phyloP scores from a whole-genome alignment of 1,140 invertebrate species.

The Rhopalosiphum maidis region DNA sequence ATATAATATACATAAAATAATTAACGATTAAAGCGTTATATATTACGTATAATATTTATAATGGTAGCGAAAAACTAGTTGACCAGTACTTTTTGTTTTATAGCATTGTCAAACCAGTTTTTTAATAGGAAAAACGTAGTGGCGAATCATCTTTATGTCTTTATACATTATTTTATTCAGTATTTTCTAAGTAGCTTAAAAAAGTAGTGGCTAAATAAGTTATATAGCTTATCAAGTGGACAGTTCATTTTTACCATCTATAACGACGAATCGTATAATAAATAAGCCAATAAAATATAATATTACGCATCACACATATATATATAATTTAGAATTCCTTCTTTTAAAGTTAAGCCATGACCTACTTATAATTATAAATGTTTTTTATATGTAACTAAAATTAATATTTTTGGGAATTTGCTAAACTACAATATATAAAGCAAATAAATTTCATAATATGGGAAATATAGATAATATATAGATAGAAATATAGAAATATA shows the following conservation, averaged over 20 bases:
- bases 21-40: slow-evolving; percentile 17
- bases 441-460: neutral
- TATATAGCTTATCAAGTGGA: neutral
- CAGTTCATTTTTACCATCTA: slow-evolving; percentile 34
- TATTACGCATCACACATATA: neutral
- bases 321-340: neutral
- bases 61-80: slow-evolving; percentile 42
- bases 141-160: slow-evolving; percentile 35
- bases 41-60: neutral
- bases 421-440: neutral
- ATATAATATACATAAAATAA: neutral
- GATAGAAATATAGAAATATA: too few species aligned
- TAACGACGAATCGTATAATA: neutral
- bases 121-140: slow-evolving; percentile 13
- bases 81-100: slow-evolving; percentile 24
- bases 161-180: neutral
- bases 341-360: neutral
- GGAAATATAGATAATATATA: neutral
- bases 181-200: neutral
- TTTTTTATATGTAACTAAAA: neutral
- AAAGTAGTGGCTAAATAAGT: slow-evolving; percentile 16
- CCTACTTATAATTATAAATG: slow-evolving; percentile 38
- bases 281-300: slow-evolving; percentile 18
- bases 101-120: slow-evolving; percentile 26
- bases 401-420: neutral